Percentiles rank a stretch among this genome's conserved stretches.
phyloP scores from a whole-genome alignment of 2,888 invertebrate species.

The Hydriomena furcata region DNA sequence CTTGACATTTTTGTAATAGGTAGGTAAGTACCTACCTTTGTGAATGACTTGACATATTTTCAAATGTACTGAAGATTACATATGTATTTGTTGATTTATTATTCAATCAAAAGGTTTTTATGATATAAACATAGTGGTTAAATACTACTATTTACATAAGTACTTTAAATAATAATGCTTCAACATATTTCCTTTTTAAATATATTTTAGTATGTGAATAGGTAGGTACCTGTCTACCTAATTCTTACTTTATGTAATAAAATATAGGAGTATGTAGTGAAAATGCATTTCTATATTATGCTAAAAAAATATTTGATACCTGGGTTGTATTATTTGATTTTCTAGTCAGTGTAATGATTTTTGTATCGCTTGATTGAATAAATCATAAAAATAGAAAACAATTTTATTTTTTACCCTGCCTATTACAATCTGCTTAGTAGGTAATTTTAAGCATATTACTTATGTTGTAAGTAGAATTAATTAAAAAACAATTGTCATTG shows the following conservation, averaged over 20 bases:
- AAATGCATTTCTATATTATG: slow-evolving; percentile 50
- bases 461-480: too few species aligned
- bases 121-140: too few species aligned
- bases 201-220: background rate
- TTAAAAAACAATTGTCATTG: background rate
- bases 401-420: too few species aligned
- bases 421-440: background rate
- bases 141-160: too few species aligned
- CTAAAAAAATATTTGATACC: slow-evolving; percentile 47
- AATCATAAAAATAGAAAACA: slow-evolving; percentile 54
- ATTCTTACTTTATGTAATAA: background rate
- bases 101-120: background rate
- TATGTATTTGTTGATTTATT: too few species aligned
- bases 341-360: slow-evolving; percentile 79
- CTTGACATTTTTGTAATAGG: too few species aligned
- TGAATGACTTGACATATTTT: too few species aligned
- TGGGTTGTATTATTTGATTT: slow-evolving; percentile 63
- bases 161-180: too few species aligned
- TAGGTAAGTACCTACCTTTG: too few species aligned
- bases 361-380: slow-evolving; percentile 80
- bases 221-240: background rate
- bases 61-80: too few species aligned
- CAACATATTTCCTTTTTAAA: background rate
- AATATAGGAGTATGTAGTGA: slow-evolving; percentile 29
- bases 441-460: too few species aligned